These are phyloP conservation scores for Sus scrofa DNA, from an alignment of 2,113 vertebrate species.

Conservation along the genomic window DNA sequence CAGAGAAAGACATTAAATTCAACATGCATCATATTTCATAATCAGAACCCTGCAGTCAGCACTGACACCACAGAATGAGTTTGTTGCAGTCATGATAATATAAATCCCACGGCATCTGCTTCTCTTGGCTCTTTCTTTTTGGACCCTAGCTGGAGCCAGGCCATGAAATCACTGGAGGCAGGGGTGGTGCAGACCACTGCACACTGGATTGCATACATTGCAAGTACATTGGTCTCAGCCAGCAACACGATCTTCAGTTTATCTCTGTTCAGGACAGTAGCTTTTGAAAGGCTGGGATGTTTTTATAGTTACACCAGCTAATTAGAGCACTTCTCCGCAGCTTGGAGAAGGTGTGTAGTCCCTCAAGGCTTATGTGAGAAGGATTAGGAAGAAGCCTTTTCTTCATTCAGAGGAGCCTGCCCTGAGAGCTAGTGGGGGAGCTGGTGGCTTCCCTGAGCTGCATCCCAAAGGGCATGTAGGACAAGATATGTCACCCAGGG, in stretches of 20 bases:
- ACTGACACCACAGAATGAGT: constrained; percentile 89
- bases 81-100: constrained; percentile 89
- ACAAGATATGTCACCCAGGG: background rate
- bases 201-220: constrained; percentile 86
- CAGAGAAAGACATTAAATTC: constrained; percentile 90
- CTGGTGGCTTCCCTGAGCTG: background rate
- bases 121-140: constrained; percentile 86
- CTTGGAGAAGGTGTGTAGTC: background rate
- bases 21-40: constrained; percentile 91
- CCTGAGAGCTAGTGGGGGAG: background rate
- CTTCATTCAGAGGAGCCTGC: background rate
- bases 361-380: background rate
- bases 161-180: constrained; percentile 88
- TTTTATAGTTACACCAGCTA: constrained; percentile 75
- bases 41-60: constrained; percentile 89
- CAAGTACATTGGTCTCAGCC: constrained; percentile 86
- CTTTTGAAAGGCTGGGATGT: constrained; percentile 81
- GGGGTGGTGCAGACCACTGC: constrained; percentile 85
- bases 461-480: accelerated
- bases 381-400: constrained; percentile 7
- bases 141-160: constrained; percentile 83
- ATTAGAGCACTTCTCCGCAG: constrained; percentile 76
- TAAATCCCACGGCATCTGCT: constrained; percentile 88
- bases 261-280: constrained; percentile 84
- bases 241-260: constrained; percentile 80